Evolutionary conservation across 92 coral and sea anemone species (phyloP).

Genomic region (Hydrozoanthus gracilis): DNA sequence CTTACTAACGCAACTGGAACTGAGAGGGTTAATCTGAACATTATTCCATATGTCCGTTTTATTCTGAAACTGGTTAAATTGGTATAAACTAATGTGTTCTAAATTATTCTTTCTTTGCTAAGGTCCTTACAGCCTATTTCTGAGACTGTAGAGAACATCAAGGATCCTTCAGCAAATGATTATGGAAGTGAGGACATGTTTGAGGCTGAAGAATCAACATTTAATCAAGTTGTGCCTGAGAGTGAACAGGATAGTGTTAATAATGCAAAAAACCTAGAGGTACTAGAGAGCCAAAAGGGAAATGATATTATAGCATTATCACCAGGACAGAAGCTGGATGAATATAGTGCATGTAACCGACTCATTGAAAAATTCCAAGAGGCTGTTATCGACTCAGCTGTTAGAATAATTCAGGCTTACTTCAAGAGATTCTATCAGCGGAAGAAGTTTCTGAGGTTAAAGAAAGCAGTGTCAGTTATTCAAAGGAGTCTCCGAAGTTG

Average conservation of each 20-base stretch:
- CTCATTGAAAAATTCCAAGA: slow-evolving; percentile 90
- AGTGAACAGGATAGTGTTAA: background rate
- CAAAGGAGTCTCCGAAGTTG: slow-evolving; percentile 81
- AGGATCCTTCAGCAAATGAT: slow-evolving; percentile 57
- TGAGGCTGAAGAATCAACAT: background rate
- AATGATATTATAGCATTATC: background rate
- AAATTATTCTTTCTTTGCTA: background rate
- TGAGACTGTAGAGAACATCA: slow-evolving; percentile 75
- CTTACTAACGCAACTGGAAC: no score
- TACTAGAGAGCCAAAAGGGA: background rate
- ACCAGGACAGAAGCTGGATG: slow-evolving; percentile 51
- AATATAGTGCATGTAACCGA: slow-evolving; percentile 84
- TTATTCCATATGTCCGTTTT: no score
- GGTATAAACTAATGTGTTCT: background rate
- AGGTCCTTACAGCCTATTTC: slow-evolving; percentile 83
- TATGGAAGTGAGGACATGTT: slow-evolving; percentile 11
- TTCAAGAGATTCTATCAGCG: slow-evolving; percentile 84
- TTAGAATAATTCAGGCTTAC: slow-evolving; percentile 85
- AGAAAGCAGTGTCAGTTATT: slow-evolving; percentile 78
- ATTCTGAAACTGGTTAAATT: no score
- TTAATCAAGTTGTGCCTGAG: background rate
- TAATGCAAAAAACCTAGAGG: background rate
- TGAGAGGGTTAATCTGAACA: no score
- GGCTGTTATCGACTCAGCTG: slow-evolving; percentile 88
- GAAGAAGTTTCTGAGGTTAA: slow-evolving; percentile 72